A percentile compares a stretch with the other conserved stretches of the same genome.
Evolutionary conservation across 2,888 invertebrate species (phyloP).

Genomic region (Hylaea fasciaria): DNA sequence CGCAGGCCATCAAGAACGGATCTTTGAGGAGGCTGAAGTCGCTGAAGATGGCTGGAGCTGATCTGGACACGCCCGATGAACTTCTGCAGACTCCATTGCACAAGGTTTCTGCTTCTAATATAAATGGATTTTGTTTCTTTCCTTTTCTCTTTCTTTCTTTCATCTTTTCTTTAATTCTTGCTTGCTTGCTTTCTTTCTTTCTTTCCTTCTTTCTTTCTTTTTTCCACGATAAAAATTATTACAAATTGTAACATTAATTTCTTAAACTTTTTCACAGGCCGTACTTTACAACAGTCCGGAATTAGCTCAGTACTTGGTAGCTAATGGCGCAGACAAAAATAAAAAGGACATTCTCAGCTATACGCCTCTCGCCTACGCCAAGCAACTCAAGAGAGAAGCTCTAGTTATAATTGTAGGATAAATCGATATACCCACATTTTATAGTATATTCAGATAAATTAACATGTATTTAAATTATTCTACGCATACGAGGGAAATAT

Average conservation of each 20-base stretch:
- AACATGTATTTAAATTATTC: too few relatives aligned
- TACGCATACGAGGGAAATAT: too few relatives aligned
- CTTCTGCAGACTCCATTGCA: conserved; percentile 89
- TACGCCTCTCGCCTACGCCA: conserved; percentile 80
- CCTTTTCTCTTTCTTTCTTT: too few relatives aligned
- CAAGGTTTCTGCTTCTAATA: conserved; percentile 73
- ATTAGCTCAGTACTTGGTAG: conserved; percentile 80
- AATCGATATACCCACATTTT: neutral
- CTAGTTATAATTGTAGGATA: conserved; percentile 25
- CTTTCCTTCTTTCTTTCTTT: too few relatives aligned
- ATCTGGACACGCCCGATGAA: conserved; percentile 86
- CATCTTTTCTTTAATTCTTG: too few relatives aligned
- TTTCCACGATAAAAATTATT: too few relatives aligned
- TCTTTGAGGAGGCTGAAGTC: conserved; percentile 85
- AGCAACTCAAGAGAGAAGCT: conserved; percentile 44
- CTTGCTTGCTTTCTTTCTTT: too few relatives aligned
- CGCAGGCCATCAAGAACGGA: conserved; percentile 87
- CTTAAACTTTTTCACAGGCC: conserved; percentile 82
- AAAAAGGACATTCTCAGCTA: conserved; percentile 81
- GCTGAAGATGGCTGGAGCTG: conserved; percentile 87
- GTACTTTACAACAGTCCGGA: conserved; percentile 83
- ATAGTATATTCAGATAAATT: too few relatives aligned
- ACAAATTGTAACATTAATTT: too few relatives aligned
- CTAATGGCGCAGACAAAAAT: conserved; percentile 68
- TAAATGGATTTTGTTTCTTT: too few relatives aligned